Evolutionary conservation across 2,888 invertebrate species (phyloP).

Genomic region (Crocallis elinguaria): DNA sequence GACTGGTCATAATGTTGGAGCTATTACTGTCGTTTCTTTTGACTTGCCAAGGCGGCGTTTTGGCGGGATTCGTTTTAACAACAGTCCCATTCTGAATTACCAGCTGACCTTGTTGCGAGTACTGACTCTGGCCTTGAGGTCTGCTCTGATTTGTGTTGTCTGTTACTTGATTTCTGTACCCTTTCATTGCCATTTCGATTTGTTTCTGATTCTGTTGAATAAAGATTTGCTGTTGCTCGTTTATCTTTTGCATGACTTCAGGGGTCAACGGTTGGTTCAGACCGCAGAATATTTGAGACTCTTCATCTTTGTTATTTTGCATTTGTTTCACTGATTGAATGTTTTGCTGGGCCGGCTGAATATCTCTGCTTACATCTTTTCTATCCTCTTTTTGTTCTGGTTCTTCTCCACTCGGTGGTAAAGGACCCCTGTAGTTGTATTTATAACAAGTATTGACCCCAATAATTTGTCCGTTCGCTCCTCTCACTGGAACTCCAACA

Average conservation of each 20-base stretch:
- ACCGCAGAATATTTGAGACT: slow-evolving; percentile 76
- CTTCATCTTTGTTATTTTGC: slow-evolving; percentile 60
- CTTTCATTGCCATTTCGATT: slow-evolving; percentile 82
- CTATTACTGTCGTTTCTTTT: slow-evolving; percentile 66
- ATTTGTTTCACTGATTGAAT: slow-evolving; percentile 52
- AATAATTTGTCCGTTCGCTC: slow-evolving; percentile 86
- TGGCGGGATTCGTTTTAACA: slow-evolving; percentile 79
- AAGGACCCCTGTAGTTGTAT: slow-evolving; percentile 60
- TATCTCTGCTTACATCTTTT: slow-evolving; percentile 48
- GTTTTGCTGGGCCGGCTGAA: slow-evolving; percentile 39
- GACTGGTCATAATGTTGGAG: slow-evolving; percentile 61
- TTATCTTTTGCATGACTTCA: slow-evolving; percentile 83
- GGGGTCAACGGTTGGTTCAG: slow-evolving; percentile 78
- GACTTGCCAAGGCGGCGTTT: slow-evolving; percentile 86
- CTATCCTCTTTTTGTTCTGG: slow-evolving; percentile 65
- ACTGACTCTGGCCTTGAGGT: slow-evolving; percentile 60
- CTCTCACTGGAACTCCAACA: slow-evolving; percentile 75
- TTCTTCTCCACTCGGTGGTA: slow-evolving; percentile 49
- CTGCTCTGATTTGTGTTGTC: slow-evolving; percentile 67
- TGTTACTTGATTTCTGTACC: slow-evolving; percentile 68
- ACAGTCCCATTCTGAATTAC: slow-evolving; percentile 80
- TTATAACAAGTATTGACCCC: slow-evolving; percentile 81
- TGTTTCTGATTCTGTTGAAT: slow-evolving; percentile 83
- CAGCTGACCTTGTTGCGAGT: slow-evolving; percentile 70
- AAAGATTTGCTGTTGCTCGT: slow-evolving; percentile 84